A percentile compares a stretch with the other conserved stretches of the same genome.
Conservation (phyloP, 2,888 invertebrate species). For the Alsophila aescularia region DNA sequence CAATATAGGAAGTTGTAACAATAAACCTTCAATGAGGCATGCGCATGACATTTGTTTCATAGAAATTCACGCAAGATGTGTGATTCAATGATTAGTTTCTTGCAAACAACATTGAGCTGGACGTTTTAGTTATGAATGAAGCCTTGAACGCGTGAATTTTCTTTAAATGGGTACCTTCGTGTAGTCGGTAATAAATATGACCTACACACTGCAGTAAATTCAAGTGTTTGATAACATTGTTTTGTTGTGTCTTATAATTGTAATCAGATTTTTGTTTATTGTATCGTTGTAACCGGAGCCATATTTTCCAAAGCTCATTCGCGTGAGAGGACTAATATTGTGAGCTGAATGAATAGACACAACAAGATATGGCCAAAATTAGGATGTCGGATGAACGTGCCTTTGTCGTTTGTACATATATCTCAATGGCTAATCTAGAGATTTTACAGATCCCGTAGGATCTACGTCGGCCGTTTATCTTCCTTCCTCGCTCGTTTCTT, state of each 20-base stretch:
- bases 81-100: slow-evolving; percentile 56
- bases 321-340: too few species aligned
- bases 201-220: slow-evolving; percentile 20
- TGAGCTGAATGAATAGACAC: too few species aligned
- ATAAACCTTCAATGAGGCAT: slow-evolving; percentile 23
- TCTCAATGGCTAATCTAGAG: too few species aligned
- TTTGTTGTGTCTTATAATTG: slow-evolving; percentile 37
- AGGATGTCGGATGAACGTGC: too few species aligned
- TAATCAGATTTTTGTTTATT: slow-evolving; percentile 53
- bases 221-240: slow-evolving; percentile 23
- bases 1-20: slow-evolving; percentile 25
- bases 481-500: too few species aligned
- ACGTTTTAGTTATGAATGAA: slow-evolving; percentile 51
- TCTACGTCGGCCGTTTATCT: too few species aligned
- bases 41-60: slow-evolving; percentile 44
- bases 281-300: slow-evolving; percentile 29
- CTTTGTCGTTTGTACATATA: too few species aligned
- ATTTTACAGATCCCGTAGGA: too few species aligned
- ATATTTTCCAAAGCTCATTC: neutral
- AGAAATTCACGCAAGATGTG: slow-evolving; percentile 45
- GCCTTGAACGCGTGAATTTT: slow-evolving; percentile 53
- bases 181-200: slow-evolving; percentile 18
- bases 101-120: slow-evolving; percentile 58
- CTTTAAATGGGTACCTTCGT: slow-evolving; percentile 15
- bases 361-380: too few species aligned